Evolutionary conservation across 2,113 vertebrate genomes (phyloP), one percentile per base, ranked within the genome.

Genomic region (Oreocharis arfaki): DNA sequence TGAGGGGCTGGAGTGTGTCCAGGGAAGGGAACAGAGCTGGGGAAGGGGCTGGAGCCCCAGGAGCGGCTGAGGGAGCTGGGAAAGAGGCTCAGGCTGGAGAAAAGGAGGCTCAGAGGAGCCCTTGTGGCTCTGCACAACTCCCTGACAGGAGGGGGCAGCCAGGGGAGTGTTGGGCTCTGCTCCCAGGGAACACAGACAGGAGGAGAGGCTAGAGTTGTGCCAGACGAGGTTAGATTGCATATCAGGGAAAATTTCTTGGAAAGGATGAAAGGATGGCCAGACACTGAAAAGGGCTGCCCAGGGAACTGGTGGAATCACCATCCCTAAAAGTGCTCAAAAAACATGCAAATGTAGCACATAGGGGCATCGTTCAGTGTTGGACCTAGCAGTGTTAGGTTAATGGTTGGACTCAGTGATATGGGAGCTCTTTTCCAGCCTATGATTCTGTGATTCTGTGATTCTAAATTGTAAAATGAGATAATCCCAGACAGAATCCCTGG

Each of bases 151-250:
- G 37, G 28, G 21, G 33, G 20, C 27, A 57, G 33, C 23, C 0
- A 0, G 18, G 15, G 41, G 15, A 35, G 26, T 5, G 3, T 42
- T 1, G 1, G 26, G 18, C 27, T 88, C 4, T 74, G 26, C 33
- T 65, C 5, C 8, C 37, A 46, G 53, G 24, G 53, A 47, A 27
- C 46, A 59, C 46, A 13, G 10, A 59, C 60, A 75, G 53, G 44
- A 65, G 1, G 3, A 47, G 28, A 60, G 28, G 9, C 28, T 39
- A 2, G 0, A 2, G 16, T 3, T 82, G 19, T 2, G n/a, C 11
- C 6, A 16, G 16, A 4, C 1, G 6, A 53, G 1, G 2, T 17
- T 47, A 39, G 5, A 11, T 14, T 32, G 61, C 6, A 41, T 68
- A 15, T 41, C 7, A 30, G 11, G 4, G 19, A 46, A 46, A 60